Evolutionary conservation across 1,140 invertebrate genomes (phyloP), one percentile per base, ranked within the genome.

Genomic region (Nilaparvata lugens): DNA sequence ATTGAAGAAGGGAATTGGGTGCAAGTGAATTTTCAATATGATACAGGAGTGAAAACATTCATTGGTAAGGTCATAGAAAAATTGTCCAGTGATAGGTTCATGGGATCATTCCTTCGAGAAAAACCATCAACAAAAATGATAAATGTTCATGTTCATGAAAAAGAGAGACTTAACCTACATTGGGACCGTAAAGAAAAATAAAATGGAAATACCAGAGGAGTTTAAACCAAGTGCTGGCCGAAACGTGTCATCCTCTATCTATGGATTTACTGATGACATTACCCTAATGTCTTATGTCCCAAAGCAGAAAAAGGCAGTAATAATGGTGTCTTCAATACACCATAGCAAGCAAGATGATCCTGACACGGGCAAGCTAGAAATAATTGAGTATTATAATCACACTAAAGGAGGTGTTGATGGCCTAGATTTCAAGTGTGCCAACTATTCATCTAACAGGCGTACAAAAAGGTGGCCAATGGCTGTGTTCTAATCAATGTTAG

Each of bases 101-200:
- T n/a, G n/a, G n/a, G n/a, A n/a, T n/a, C n/a, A n/a, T n/a, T n/a
- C n/a, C n/a, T n/a, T 58, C 21, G 19, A 52, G 25, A 7, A 52
- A 35, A 23, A 62, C 58, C 62, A n/a, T 40, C n/a, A n/a, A n/a
- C n/a, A n/a, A n/a, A 9, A n/a, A n/a, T n/a, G 62, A 63, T 40
- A 63, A 63, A 21, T 58, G 62, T 56, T 63, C 48, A 35, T 63
- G 35, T 1, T 63, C 58, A 2, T 63, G 4, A n/a, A 52, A 4
- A 28, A 63, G 42, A 59, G n/a, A 56, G 40, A 55, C 16, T 51
- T 63, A 5, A 63, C 62, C n/a, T 56, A 52, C 18, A 57, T 63
- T 24, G 62, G 62, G 16, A 78, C 75, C 13, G 45, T 78, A 38
- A 71, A 68, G 60, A 75, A 73, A 71, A 77, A 76, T 62, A 76